Evolutionary conservation across 2,797 vertebrate genomes (phyloP), one percentile per base, ranked within the genome.

Genomic region (Pipistrellus nathusii): DNA sequence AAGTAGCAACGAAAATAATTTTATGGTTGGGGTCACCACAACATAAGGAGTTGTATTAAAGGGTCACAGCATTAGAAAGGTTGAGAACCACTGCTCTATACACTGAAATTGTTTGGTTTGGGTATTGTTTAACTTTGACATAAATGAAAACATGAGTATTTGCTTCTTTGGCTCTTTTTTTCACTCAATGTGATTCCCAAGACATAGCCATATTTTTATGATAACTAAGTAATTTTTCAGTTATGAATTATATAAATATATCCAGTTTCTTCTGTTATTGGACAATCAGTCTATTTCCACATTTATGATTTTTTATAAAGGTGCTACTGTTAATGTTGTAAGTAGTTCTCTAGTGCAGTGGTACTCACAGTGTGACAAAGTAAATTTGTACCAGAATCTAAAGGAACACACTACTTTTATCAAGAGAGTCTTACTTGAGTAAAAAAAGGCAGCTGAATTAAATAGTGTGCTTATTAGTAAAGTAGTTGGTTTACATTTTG

Each of bases 401-500:
- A 92, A 75, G 78, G 48, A 73, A n/a, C 2, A 1, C 3, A 18
- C 44, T n/a, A 13, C 13, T 23, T 95, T 90, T 85, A 48, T 80
- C 12, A 76, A 30, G 57, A 72, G 18, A 62, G 35, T 76, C 21
- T 80, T 94, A 82, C 53, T 81, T 83, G 8, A 41, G 6, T n/a
- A 8, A 27, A 13, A 46, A 59, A 72, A 41, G 6, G 32, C 71
- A 88, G 23, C 27, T 83, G 57, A 64, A 48, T 91, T 81, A 64
- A 81, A 59, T 20, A 83, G 38, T 14, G 7, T 92, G 41, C 32
- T 78, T 66, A 35, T 87, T 88, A 76, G 55, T 44, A 32, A 75
- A 93, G 38, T 64, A 15, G 27, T n/a, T 92, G 32, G 23, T 84
- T 84, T 84, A n/a, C n/a, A n/a, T 91, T 68, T n/a, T 88, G 51